Evolutionary conservation across 2,888 invertebrate genomes (phyloP).

Genomic region (Folsomia candida): DNA sequence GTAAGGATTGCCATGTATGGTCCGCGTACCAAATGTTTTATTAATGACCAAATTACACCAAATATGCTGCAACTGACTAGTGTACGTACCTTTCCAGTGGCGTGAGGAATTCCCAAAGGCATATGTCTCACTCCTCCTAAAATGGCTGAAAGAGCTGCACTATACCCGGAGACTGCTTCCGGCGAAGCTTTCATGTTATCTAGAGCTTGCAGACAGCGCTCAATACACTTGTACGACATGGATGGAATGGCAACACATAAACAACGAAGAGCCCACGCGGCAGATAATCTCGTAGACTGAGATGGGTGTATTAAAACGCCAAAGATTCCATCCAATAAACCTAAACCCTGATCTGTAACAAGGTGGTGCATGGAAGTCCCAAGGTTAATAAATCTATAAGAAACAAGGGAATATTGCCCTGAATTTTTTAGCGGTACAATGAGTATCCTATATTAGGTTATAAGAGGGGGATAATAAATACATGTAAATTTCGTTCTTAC

Average conservation of each 20-base stretch:
- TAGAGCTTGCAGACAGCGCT: slow-evolving; percentile 72
- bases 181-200: slow-evolving; percentile 87
- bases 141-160: slow-evolving; percentile 88
- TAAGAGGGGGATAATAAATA: too few species aligned
- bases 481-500: too few species aligned
- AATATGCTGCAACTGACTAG: too few species aligned
- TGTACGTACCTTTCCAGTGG: slow-evolving; percentile 79
- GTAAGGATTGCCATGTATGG: too few species aligned
- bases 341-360: slow-evolving; percentile 78
- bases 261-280: slow-evolving; percentile 90
- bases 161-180: slow-evolving; percentile 83
- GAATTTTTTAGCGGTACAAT: too few species aligned
- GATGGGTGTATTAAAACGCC: slow-evolving; percentile 85
- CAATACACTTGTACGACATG: slow-evolving; percentile 57
- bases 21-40: too few species aligned
- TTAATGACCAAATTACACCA: too few species aligned
- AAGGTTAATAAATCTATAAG: slow-evolving; percentile 77
- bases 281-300: slow-evolving; percentile 85
- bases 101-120: slow-evolving; percentile 91
- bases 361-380: slow-evolving; percentile 93
- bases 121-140: slow-evolving; percentile 86
- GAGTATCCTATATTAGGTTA: too few species aligned
- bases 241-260: slow-evolving; percentile 91
- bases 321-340: slow-evolving; percentile 72
- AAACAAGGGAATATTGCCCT: too few species aligned